Percentiles rank a stretch among this genome's conserved stretches.
These are phyloP conservation scores for Astropecten irregularis DNA, from an alignment of 53 echinoderm and acorn worm species.

Conservation along the genomic window DNA sequence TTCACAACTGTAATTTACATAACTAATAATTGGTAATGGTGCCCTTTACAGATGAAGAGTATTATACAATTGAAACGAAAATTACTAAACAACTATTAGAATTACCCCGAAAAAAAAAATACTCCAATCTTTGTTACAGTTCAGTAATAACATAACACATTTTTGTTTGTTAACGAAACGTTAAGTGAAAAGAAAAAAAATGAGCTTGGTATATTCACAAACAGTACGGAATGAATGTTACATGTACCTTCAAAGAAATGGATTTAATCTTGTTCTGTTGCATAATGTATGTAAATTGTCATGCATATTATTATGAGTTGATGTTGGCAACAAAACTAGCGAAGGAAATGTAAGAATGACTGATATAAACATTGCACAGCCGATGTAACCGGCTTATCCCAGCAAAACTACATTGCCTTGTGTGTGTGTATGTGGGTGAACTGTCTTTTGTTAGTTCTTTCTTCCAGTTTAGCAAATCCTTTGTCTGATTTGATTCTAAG, in stretches of 20 bases:
- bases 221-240: no score
- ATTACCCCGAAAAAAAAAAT: neutral
- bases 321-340: neutral
- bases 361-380: conserved; percentile 47
- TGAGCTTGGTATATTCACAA: no score
- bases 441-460: no score
- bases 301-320: conserved; percentile 13
- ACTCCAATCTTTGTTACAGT: no score
- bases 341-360: neutral
- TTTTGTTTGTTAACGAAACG: no score
- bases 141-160: no score
- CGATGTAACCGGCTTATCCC: conserved; percentile 16
- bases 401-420: neutral
- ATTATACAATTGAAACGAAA: neutral
- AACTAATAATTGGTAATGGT: conserved; percentile 14
- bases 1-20: neutral
- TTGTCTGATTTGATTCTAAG: no score
- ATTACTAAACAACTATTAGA: neutral
- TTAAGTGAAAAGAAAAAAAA: no score
- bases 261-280: neutral
- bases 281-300: neutral
- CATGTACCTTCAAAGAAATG: no score
- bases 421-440: neutral
- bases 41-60: neutral
- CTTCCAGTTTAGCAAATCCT: no score